Base-by-base conservation (phyloP, 2,113 vertebrate genomes). In the Vimba vimba region DNA sequence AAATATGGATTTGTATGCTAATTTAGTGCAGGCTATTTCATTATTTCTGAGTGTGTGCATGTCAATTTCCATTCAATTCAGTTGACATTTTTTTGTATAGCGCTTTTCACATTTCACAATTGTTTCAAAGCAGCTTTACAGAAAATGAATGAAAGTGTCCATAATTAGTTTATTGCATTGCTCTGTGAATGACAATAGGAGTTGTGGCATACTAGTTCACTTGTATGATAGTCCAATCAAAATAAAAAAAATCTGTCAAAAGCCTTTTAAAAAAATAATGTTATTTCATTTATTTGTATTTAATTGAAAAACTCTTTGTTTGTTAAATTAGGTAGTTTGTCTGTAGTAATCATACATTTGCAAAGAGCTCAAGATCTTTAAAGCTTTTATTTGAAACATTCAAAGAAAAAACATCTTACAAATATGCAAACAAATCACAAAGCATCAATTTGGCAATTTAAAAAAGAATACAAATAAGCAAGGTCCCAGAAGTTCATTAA, bases 311-410 rank as follows among this genome's bases (percentile, higher is more conserved):
- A 36, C 19, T 23, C 21, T 21, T 21, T 21, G 27, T 57, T 39
- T 79, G 30, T 43, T 60, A 7, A 79, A 43, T 71, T 71, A 12
- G 8, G 5, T 79, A 60, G 55, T 17, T 59, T 79, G 77, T 27
- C 3, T 3, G 13, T 47, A 64, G n/a, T 64, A 80, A 62, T 45
- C 10, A 27, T 75, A n/a, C 21, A 45, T 81, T 45, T 27, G n/a
- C 12, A 47, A 59, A 39, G 73, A 79, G 3, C 77, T 76, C 23
- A 82, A 39, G 66, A 88, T 90, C 90, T 90, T 87, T 68, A 83
- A 87, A 90, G 91, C 87, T 92, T 93, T 95, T 94, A 94, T 92
- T 90, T 93, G 76, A 88, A 91, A 95, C 93, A 93, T 91, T 92
- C 82, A 91, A 92, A 93, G 82, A 88, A 59, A 84, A 84, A 86